These are phyloP conservation scores for Drosophila carrolli DNA, from an alignment of 1,140 invertebrate species.

Conservation along the genomic window DNA sequence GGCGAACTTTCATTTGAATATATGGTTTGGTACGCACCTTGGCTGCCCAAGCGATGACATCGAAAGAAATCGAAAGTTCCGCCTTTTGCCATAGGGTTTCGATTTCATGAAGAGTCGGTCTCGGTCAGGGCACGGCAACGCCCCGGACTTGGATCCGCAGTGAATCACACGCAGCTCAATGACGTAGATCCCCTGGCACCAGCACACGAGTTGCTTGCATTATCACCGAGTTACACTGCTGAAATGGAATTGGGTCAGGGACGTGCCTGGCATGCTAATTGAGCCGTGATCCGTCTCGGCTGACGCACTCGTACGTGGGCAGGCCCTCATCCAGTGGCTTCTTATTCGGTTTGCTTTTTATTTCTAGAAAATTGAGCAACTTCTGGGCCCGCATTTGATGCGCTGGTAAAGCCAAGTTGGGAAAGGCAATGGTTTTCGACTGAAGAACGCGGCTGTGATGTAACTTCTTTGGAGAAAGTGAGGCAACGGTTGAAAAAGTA, in stretches of 20 bases:
- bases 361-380: slow-evolving; percentile 47
- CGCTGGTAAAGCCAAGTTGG: slow-evolving; percentile 23
- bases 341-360: slow-evolving; percentile 16
- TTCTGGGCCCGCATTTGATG: slow-evolving; percentile 16
- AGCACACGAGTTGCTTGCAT: background rate
- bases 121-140: slow-evolving; percentile 14
- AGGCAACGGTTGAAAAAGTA: slow-evolving; percentile 8
- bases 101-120: slow-evolving; percentile 59
- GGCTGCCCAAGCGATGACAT: slow-evolving; percentile 69
- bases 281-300: slow-evolving; percentile 38
- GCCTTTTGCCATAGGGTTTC: slow-evolving; percentile 56
- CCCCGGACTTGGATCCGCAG: slow-evolving; percentile 50
- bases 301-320: slow-evolving; percentile 59
- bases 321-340: slow-evolving; percentile 20
- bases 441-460: slow-evolving; percentile 19
- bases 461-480: slow-evolving; percentile 36
- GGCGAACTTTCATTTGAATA: slow-evolving; percentile 65
- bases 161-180: slow-evolving; percentile 62
- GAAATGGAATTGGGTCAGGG: slow-evolving; percentile 76
- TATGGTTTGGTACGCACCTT: slow-evolving; percentile 26
- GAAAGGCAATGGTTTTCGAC: slow-evolving; percentile 51
- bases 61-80: slow-evolving; percentile 81
- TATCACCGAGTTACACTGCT: slow-evolving; percentile 24
- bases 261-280: slow-evolving; percentile 78
- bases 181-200: slow-evolving; percentile 36